Evolutionary conservation across 2,888 invertebrate genomes (phyloP), one percentile per base, ranked within the genome.

Genomic region (Tipula lateralis): DNA sequence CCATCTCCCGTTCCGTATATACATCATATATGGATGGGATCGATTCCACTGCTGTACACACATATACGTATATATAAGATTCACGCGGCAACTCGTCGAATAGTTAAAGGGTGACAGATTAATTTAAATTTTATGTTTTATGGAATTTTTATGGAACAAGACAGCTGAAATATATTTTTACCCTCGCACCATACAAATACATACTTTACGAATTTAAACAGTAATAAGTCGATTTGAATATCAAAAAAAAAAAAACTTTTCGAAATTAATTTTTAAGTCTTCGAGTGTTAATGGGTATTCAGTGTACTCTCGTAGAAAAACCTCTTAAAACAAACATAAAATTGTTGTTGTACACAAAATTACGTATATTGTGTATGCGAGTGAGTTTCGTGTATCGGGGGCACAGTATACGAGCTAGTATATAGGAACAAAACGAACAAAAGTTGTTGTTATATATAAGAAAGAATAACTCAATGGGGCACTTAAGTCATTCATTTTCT

Each of bases 31-130:
- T 66, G 24, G 16, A 50, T 66, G 39, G 39, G 39, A 39, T 39
- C 0, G n/a, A 44, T 44, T 3, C 16, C 3, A n/a, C n/a, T n/a
- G n/a, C 12, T 66, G 7, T 66, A 66, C 66, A 32, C 32, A 6
- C 32, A 32, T 32, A 32, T 36, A 9, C 9, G 36, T 36, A 12
- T 66, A 9, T 24, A 66, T 66, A 66, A 66, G 19, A 66, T 66
- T 66, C 66, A 66, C 66, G 66, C 66, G 9, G 66, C 24, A 66
- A 66, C 66, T 66, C 66, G 66, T 66, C 66, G 66, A 66, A 66
- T 66, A 66, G 66, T 66, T 66, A 66, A 66, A 66, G 66, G 66
- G 66, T 66, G 66, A 66, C 66, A 66, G 66, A 66, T 66, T 66
- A 66, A 66, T 66, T 66, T 66, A 66, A 66, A 66, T 66, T 66